Conservation (phyloP, 2,113 vertebrate species). For the Eulacestoma nigropectus region DNA sequence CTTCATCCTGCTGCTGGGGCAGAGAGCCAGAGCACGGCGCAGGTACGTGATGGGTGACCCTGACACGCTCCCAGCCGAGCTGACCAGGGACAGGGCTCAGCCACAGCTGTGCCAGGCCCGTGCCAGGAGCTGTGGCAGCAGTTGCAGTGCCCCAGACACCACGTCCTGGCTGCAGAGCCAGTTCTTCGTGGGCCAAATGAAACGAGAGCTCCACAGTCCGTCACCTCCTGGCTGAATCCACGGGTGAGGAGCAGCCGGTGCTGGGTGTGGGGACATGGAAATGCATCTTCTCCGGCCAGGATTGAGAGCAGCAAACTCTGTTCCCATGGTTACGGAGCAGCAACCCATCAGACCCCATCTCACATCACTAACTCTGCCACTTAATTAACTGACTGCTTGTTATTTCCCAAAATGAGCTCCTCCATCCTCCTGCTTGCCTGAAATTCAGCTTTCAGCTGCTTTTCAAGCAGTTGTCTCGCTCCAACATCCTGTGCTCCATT, state of each 20-base stretch:
- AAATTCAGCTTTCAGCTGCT: not conserved
- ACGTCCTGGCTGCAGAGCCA: not conserved
- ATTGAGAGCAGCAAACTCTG: not conserved
- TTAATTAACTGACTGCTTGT: slow-evolving; percentile 59
- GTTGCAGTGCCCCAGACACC: not conserved
- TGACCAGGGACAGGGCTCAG: not conserved
- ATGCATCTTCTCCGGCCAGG: slow-evolving; percentile 24
- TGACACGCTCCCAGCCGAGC: fast-evolving
- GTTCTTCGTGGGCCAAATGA: not conserved
- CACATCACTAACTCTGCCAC: slow-evolving; percentile 55
- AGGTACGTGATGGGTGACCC: not conserved
- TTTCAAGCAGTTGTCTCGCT: not conserved
- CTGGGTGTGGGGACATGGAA: not conserved
- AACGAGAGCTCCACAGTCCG: not conserved
- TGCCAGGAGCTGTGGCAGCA: not conserved
- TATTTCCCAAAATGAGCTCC: slow-evolving; percentile 47
- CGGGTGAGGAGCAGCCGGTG: not conserved
- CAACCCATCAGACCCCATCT: slow-evolving; percentile 25
- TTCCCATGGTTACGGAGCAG: not conserved
- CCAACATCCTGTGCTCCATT: not conserved
- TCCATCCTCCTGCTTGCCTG: not conserved
- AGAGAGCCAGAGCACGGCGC: not conserved
- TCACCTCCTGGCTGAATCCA: not conserved
- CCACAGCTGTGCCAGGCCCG: not conserved
- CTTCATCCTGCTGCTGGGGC: not conserved